Percentiles rank a stretch among this genome's conserved stretches.
phyloP scores from a whole-genome alignment of 2,888 invertebrate genomes.

The Acrobasis consociella region DNA sequence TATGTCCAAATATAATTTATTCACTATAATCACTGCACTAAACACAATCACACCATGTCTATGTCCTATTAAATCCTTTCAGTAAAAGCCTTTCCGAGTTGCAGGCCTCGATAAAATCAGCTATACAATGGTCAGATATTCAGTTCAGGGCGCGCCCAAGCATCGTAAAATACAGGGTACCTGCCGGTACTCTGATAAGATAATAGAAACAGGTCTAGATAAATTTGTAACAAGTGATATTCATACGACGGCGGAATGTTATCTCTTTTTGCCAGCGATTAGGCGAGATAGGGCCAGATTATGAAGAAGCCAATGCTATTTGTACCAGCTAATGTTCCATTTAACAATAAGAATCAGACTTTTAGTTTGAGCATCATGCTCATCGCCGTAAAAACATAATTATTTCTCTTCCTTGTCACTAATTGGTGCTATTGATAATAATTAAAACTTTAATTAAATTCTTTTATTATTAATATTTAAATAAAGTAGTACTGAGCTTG shows the following conservation, averaged over 20 bases:
- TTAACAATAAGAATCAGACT: background rate
- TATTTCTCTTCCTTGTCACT: no score
- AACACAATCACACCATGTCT: constrained; percentile 13
- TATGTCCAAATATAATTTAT: background rate
- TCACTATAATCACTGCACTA: constrained; percentile 16
- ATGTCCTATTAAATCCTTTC: constrained; percentile 1
- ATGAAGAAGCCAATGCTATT: constrained; percentile 42
- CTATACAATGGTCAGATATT: constrained; percentile 31
- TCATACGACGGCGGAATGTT: constrained; percentile 44
- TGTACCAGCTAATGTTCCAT: constrained; percentile 19
- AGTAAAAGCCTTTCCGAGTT: background rate
- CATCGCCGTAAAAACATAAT: no score
- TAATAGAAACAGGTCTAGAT: constrained; percentile 80
- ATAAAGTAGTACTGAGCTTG: no score
- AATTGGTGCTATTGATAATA: no score
- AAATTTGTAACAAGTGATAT: constrained; percentile 73
- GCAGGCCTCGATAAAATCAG: background rate
- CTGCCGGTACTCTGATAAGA: constrained; percentile 66
- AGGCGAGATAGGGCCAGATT: constrained; percentile 64
- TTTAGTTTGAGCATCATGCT: no score
- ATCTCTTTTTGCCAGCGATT: constrained; percentile 71
- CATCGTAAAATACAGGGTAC: constrained; percentile 72
- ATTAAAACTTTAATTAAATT: no score
- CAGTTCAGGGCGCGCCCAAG: constrained; percentile 50
- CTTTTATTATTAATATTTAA: no score